A percentile compares a stretch with the other conserved stretches of the same genome.
Conservation (phyloP, 2,888 invertebrate species). For the Apamea epomidion region DNA sequence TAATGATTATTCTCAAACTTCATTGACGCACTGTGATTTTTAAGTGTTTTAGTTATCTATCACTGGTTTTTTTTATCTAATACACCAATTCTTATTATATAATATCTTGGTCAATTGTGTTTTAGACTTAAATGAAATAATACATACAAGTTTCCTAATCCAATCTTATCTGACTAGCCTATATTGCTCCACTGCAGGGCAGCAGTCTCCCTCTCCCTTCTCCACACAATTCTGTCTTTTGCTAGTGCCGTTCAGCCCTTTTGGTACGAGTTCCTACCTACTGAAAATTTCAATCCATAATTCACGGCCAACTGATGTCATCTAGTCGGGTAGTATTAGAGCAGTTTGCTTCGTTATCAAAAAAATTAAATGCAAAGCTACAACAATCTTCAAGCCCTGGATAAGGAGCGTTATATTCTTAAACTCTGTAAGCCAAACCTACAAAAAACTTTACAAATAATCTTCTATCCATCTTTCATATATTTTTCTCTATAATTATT, state of each 20-base stretch:
- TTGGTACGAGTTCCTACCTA: not conserved
- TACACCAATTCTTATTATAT: not conserved
- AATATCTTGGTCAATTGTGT: not conserved
- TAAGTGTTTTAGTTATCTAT: not conserved
- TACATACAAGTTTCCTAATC: not conserved
- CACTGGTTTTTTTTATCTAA: not conserved
- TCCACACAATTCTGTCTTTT: no score
- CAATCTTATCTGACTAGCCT: no score
- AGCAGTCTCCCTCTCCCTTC: no score
- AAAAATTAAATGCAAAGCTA: not conserved
- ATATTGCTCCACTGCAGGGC: no score
- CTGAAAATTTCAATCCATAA: no score
- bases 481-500: conserved; percentile 3
- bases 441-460: not conserved
- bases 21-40: not conserved
- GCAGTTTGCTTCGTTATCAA: not conserved
- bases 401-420: not conserved
- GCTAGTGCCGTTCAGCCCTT: no score
- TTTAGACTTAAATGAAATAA: not conserved
- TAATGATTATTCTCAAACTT: not conserved
- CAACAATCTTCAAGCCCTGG: not conserved
- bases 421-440: not conserved
- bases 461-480: not conserved
- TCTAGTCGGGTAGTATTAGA: not conserved
- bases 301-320: not conserved